Conservation (phyloP, 1,140 invertebrate genomes). For the Drosophila nigromelanica region DNA sequence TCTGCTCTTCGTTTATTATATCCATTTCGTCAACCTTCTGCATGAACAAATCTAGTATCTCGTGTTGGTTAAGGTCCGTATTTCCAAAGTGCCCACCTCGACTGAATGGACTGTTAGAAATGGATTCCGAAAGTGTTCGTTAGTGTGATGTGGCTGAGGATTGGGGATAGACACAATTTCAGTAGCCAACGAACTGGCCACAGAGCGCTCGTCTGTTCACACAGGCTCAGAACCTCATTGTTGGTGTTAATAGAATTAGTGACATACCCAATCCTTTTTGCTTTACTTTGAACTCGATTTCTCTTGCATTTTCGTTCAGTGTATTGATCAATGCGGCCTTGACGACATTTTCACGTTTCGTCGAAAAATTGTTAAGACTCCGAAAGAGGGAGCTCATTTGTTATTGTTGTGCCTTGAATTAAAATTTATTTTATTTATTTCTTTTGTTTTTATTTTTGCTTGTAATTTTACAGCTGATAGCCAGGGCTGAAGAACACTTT, state of each 20-base stretch:
- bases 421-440: constrained; percentile 4
- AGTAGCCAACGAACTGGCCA: constrained; percentile 88
- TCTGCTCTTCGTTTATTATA: constrained; percentile 63
- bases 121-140: constrained; percentile 81
- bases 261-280: constrained; percentile 82
- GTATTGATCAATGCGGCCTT: constrained; percentile 89
- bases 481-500: constrained; percentile 12
- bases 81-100: constrained; percentile 55
- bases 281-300: constrained; percentile 88
- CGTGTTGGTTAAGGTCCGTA: constrained; percentile 62
- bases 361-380: constrained; percentile 67
- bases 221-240: constrained; percentile 84
- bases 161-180: constrained; percentile 83
- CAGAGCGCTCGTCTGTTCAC: constrained; percentile 89
- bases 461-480: constrained; percentile 18
- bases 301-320: constrained; percentile 89
- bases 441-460: constrained; percentile 17
- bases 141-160: constrained; percentile 78
- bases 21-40: constrained; percentile 81
- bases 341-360: constrained; percentile 86
- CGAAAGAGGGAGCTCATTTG: constrained; percentile 81
- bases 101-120: constrained; percentile 79
- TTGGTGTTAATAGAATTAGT: constrained; percentile 5
- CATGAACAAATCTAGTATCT: constrained; percentile 72
- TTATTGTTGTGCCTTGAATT: constrained; percentile 4